Evolutionary conservation across 1,140 invertebrate species (phyloP).

Genomic region (Dendrolimus punctatus): DNA sequence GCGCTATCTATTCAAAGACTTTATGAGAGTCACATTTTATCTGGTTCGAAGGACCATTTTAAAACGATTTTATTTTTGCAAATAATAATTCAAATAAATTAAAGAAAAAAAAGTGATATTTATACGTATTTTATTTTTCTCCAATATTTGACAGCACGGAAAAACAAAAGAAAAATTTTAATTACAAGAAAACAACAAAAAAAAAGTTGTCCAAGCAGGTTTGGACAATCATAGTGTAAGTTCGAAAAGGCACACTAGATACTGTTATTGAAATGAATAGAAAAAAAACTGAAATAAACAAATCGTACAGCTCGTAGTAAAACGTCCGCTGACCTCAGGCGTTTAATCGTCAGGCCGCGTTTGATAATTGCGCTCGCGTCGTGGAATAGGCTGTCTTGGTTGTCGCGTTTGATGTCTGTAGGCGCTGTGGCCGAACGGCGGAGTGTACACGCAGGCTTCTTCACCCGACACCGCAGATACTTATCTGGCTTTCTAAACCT

Average conservation of each 20-base stretch:
- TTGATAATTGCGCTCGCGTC: constrained; percentile 67
- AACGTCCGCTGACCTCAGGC: constrained; percentile 68
- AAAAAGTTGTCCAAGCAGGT: constrained; percentile 33
- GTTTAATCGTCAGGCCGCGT: constrained; percentile 66
- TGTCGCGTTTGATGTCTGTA: constrained; percentile 38
- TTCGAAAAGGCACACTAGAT: constrained; percentile 59
- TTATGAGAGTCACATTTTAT: no score
- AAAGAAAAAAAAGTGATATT: no score
- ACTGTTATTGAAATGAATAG: constrained; percentile 52
- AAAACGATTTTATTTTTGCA: no score
- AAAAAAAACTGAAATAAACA: constrained; percentile 34
- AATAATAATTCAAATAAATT: no score
- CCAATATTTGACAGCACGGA: no score
- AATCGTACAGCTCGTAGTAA: constrained; percentile 52
- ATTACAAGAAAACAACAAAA: constrained; percentile 9
- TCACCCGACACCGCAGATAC: constrained; percentile 58
- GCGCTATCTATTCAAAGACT: no score
- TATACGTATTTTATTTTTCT: no score
- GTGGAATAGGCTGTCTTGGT: constrained; percentile 59
- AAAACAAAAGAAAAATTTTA: no score
- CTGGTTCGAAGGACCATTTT: no score
- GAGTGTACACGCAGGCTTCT: constrained; percentile 43
- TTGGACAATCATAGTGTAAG: constrained; percentile 52
- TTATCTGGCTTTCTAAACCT: constrained; percentile 72
- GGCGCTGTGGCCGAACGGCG: constrained; percentile 62